Evolutionary conservation across 2,113 vertebrate species (phyloP), one percentile per base, ranked within the genome.

Genomic region (Anolis carolinensis): DNA sequence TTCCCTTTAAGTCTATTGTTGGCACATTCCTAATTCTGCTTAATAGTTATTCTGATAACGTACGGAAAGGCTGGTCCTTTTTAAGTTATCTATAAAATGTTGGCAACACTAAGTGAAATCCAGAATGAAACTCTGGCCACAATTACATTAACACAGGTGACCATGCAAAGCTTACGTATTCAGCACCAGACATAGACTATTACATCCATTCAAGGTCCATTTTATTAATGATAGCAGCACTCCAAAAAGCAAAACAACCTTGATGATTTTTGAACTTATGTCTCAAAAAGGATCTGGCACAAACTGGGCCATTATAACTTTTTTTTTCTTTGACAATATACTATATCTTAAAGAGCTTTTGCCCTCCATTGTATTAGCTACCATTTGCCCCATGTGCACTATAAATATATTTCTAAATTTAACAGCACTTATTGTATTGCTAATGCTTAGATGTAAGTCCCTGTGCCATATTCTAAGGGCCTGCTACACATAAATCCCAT

Each of bases 61-160:
- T 87, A 21, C 21, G 79, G 77, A 34, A 85, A 92, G 71, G 18
- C 11, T 84, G 8, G 1, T 79, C 65, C 39, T 20, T n/a, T 91
- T 85, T 82, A 89, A 25, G 2, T 16, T 68, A 21, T 18, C n/a
- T 78, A 55, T 93, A 81, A 90, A 91, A 87, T 11, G 78, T 44
- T 74, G 89, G 52, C 8, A 6, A 5, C 13, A 34, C 1, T 63
- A 92, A 86, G 7, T 85, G 70, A 92, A 16, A 74, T 89, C 89
- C 44, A 84, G 59, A 89, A 0, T 25, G 81, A 39, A 86, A 76
- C 2, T 88, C 82, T 89, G 39, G 44, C 20, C 77, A 80, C 36
- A 88, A n/a, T 1, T 86, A 82, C 16, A 34, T 77, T 84, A 87
- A 6, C 11, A 72, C 30, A 71, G 72, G 55, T 23, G 39, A 36